phyloP scores from a whole-genome alignment of 1,140 invertebrate genomes.

The Euura saliciscinereae region DNA sequence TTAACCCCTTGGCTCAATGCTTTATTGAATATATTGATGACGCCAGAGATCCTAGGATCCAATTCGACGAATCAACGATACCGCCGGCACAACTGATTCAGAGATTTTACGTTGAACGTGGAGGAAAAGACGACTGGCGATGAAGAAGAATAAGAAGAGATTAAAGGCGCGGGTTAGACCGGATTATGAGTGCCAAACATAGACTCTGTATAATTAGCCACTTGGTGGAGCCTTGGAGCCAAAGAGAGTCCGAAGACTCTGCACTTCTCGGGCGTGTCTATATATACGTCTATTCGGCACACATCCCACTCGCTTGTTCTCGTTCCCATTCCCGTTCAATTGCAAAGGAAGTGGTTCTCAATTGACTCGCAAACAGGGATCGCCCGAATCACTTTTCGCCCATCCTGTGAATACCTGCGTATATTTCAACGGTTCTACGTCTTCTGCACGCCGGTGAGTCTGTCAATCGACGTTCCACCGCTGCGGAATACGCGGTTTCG shows the following conservation, averaged over 20 bases:
- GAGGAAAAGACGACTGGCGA: not conserved
- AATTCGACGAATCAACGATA: constrained; percentile 11
- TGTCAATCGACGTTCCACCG: too few species aligned
- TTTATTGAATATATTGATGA: constrained; percentile 32
- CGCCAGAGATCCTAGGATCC: constrained; percentile 22
- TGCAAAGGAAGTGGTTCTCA: too few species aligned
- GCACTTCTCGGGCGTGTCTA: not conserved
- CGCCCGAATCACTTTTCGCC: too few species aligned
- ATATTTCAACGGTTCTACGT: too few species aligned
- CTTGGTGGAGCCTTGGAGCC: constrained; percentile 30
- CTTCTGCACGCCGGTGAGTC: too few species aligned
- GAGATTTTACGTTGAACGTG: too few species aligned
- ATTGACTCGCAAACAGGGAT: too few species aligned
- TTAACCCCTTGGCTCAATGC: constrained; percentile 23
- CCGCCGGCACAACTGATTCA: not conserved
- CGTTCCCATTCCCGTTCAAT: too few species aligned
- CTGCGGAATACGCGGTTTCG: too few species aligned
- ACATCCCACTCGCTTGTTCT: too few species aligned
- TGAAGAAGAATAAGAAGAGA: not conserved
- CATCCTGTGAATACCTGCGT: too few species aligned
- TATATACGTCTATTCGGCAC: not conserved
- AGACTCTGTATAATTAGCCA: constrained; percentile 54
- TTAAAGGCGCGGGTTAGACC: constrained; percentile 37
- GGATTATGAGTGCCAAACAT: constrained; percentile 39
- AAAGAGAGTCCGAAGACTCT: constrained; percentile 13